Conservation (phyloP, 2,113 vertebrate genomes). For the Psittacula cyanocephala region DNA sequence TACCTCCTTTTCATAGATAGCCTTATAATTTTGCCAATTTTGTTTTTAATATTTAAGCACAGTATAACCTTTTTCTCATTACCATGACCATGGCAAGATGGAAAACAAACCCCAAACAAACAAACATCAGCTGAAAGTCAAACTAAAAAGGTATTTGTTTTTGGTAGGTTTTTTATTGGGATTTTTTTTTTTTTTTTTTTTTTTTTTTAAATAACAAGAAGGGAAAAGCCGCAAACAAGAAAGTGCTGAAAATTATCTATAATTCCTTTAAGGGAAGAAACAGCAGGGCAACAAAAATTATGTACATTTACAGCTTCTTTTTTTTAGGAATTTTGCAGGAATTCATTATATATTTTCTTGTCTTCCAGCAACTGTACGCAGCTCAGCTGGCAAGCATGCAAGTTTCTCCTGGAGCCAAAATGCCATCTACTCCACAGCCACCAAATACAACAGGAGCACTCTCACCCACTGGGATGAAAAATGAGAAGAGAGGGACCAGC, state of each 20-base stretch:
- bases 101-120: background rate
- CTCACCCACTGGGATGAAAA: conserved; percentile 96
- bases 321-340: conserved; percentile 23
- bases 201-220: background rate
- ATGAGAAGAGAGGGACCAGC: conserved; percentile 96
- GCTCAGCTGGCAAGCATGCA: conserved; percentile 99
- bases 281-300: background rate
- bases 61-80: background rate
- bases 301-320: background rate
- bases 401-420: conserved; percentile 98
- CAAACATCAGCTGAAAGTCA: background rate
- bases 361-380: conserved; percentile 96
- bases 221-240: background rate
- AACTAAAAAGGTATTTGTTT: background rate
- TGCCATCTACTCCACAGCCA: conserved; percentile 92
- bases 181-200: background rate
- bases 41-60: background rate
- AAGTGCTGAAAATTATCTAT: background rate
- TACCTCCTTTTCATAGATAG: background rate
- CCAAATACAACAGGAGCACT: conserved; percentile 89
- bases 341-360: conserved; percentile 68
- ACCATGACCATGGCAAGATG: background rate
- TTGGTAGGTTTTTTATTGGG: background rate
- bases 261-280: background rate
- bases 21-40: background rate